These are phyloP conservation scores for Spisula subtruncata DNA, from an alignment of 2,888 invertebrate species.

Conservation along the genomic window DNA sequence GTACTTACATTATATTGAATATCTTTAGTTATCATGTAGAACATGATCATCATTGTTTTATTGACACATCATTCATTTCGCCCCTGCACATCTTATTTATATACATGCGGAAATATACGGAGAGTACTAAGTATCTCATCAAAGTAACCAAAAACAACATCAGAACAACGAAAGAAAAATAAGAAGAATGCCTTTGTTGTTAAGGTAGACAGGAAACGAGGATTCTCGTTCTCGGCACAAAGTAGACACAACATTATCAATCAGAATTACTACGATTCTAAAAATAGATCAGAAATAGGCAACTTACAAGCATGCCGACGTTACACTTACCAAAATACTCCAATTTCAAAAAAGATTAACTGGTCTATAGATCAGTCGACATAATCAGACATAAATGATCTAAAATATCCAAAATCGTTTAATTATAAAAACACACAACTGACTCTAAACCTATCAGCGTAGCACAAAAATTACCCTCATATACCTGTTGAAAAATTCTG, in stretches of 20 bases:
- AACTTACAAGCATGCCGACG: not conserved
- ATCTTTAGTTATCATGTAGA: no score
- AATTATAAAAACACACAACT: constrained; percentile 15
- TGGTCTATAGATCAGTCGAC: not conserved
- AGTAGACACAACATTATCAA: not conserved
- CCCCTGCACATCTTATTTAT: no score
- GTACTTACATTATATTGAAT: no score
- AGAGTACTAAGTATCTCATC: no score
- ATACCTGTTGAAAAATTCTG: constrained; percentile 29
- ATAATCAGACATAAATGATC: not conserved
- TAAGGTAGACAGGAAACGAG: not conserved
- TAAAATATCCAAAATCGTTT: not conserved
- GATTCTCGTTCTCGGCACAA: not conserved
- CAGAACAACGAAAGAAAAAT: no score
- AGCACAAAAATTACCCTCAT: not conserved
- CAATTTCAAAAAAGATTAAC: constrained; percentile 13
- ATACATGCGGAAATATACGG: no score
- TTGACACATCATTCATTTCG: no score
- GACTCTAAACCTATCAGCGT: constrained; percentile 3
- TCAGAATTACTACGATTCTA: not conserved
- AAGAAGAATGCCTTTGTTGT: not conserved
- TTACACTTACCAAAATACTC: constrained; percentile 14
- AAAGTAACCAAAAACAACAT: no score
- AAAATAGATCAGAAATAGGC: not conserved
- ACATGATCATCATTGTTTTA: no score